phyloP scores from a whole-genome alignment of 2,797 vertebrate genomes.

The Rhincodon typus region DNA sequence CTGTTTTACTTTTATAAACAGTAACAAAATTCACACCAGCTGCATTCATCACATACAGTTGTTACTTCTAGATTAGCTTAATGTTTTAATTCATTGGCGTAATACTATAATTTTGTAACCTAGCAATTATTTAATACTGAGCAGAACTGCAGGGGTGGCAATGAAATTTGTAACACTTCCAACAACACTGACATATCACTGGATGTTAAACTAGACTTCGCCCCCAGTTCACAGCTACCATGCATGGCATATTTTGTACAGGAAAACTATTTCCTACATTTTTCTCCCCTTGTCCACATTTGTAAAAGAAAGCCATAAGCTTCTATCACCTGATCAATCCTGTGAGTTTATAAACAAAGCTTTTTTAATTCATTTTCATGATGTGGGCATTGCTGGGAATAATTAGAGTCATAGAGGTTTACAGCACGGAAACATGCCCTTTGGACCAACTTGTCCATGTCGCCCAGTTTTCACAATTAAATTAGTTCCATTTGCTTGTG shows the following conservation, averaged over 20 bases:
- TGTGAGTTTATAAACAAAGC: background rate
- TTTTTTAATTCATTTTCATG: too few species aligned
- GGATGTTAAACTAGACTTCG: background rate
- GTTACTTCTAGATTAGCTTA: conserved; percentile 18
- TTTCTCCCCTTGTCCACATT: background rate
- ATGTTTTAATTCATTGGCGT: conserved; percentile 29
- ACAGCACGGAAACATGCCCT: too few species aligned
- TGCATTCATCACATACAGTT: background rate
- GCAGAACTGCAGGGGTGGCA: conserved; percentile 29
- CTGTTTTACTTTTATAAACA: background rate
- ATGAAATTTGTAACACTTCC: conserved; percentile 24
- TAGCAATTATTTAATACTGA: conserved; percentile 33
- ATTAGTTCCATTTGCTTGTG: too few species aligned
- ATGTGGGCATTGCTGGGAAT: background rate
- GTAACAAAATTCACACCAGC: background rate
- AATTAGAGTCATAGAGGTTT: too few species aligned
- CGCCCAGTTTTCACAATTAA: too few species aligned
- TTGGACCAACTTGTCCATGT: too few species aligned
- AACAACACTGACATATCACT: background rate
- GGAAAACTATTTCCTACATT: too few species aligned
- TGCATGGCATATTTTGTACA: background rate
- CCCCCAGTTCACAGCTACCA: background rate
- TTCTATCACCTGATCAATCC: background rate
- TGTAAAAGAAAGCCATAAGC: too few species aligned
- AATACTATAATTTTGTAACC: conserved; percentile 32